Base-by-base conservation (phyloP, 2,113 vertebrate genomes). In the Chauna torquata region DNA sequence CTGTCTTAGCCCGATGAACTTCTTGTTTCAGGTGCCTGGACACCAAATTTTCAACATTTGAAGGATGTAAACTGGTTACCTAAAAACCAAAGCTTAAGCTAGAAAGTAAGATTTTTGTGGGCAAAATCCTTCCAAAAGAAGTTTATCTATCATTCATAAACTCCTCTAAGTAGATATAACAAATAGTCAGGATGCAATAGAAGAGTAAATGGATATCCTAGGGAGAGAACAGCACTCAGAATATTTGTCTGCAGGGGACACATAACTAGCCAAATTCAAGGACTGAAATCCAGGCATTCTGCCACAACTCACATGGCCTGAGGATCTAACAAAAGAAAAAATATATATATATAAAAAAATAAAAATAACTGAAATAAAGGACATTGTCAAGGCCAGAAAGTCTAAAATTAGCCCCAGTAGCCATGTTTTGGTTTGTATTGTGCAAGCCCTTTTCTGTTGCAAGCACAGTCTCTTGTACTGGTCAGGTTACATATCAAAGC, bases 221-320 rank as follows among this genome's bases (percentile, higher is more conserved):
- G 57, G 61, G 77, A 92, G 62, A 92, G 27, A 94, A 50, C 72
- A 84, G 92, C 34, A 76, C 69, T 83, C 75, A 34, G 81, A 86
- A 40, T 64, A 57, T 52, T 90, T 91, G 50, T 55, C 93, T 94
- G 75, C 14, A 64, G 79, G 40, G 66, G 85, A 95, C 86, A 91
- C 45, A 42, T 18, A 87, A 70, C 77, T 34, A 86, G 79, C 38
- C 87, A 86, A 85, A 82, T 61, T 78, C 78, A 90, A 82, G 71
- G 87, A 94, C 62, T 69, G 57, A 95, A 94, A 95, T 80, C 74
- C 50, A 95, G 95, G 91, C 94, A 92, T 88, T 50, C 69, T 93
- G 91, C 84, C 94, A 95, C 68, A 92, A 89, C 32, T 84, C 79
- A 52, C 36, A 75, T 22, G 38, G 86, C 44, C 66, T 75, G 57